Base-by-base conservation (phyloP, 1,140 invertebrate species). In the Glossosoma conforme region DNA sequence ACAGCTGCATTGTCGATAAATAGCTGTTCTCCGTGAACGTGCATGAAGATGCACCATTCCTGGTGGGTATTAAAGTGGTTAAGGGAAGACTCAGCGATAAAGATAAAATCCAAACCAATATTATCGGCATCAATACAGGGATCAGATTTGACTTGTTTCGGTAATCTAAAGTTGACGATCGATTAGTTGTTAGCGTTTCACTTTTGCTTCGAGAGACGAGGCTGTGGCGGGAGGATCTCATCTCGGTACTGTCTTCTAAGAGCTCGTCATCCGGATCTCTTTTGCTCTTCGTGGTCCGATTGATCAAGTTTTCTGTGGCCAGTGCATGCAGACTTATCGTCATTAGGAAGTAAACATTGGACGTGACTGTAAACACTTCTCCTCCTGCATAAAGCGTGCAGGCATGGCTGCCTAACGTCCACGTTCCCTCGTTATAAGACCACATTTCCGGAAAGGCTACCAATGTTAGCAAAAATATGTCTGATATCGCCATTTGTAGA, bases 81-180 rank as follows among this genome's bases (percentile, higher is more conserved):
- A 75, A 59, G 18, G 78, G 78, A 43, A 80, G 65, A 59, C 77
- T 77, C 9, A 79, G 52, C 2, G 77, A 79, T 8, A 69, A 60
- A 40, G 75, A 68, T 24, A 77, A 53, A 30, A 77, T 67, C 77
- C 77, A 79, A 28, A 78, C 65, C 46, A 79, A 72, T 33, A 74
- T 59, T 19, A 63, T 64, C 1, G 78, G 78, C 44, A 72, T 64
- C 3, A 72, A 59, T 4, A 78, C 68, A 10, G 69, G 66, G 21
- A 78, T 60, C 53, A 61, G 62, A 3, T 58, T 64, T 28, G 70
- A 64, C 13, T 62, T 56, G 24, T 70, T 60, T 25, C 67, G 53
- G 44, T 76, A 76, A 49, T 76, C 70, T 8, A 76, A 65, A 44
- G 68, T 72, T 60, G 75, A 65, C 3, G 67, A 67, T 41, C 72